These are phyloP conservation scores for Anolis carolinensis DNA, from an alignment of 2,113 vertebrate species.

Conservation along the genomic window DNA sequence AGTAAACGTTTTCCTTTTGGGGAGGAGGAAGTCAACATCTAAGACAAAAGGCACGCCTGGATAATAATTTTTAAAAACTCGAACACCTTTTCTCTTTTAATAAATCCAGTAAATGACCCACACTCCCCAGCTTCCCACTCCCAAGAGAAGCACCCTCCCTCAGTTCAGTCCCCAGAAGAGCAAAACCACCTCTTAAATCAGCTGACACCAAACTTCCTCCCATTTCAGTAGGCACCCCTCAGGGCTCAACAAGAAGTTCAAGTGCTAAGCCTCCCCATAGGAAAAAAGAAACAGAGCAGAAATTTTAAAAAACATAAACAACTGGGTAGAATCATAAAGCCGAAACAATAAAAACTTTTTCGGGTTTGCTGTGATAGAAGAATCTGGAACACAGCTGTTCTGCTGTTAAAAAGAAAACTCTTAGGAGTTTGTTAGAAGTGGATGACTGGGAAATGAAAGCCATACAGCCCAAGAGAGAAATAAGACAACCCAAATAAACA, in stretches of 20 bases:
- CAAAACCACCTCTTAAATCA: constrained; percentile 15
- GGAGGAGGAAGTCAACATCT: neutral
- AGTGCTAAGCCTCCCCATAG: neutral
- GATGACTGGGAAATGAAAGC: neutral
- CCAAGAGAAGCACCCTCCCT: neutral
- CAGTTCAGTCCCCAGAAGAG: neutral
- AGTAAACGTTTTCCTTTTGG: neutral
- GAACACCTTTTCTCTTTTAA: constrained; percentile 7
- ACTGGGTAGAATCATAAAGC: neutral
- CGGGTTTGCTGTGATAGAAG: neutral
- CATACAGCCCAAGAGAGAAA: no score
- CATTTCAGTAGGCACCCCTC: neutral
- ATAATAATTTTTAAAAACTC: neutral
- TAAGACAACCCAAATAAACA: neutral
- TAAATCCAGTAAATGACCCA: constrained; percentile 1
- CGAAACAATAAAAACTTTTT: neutral
- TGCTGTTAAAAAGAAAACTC: neutral
- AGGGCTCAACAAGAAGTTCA: neutral
- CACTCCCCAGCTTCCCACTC: neutral
- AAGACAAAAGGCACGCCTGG: neutral
- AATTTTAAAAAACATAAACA: neutral
- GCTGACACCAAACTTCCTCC: neutral
- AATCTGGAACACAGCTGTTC: neutral
- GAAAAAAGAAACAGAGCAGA: neutral
- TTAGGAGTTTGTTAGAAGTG: neutral